These are phyloP conservation scores for Vireo griseus DNA, from an alignment of 2,797 vertebrate genomes.

Conservation along the genomic window DNA sequence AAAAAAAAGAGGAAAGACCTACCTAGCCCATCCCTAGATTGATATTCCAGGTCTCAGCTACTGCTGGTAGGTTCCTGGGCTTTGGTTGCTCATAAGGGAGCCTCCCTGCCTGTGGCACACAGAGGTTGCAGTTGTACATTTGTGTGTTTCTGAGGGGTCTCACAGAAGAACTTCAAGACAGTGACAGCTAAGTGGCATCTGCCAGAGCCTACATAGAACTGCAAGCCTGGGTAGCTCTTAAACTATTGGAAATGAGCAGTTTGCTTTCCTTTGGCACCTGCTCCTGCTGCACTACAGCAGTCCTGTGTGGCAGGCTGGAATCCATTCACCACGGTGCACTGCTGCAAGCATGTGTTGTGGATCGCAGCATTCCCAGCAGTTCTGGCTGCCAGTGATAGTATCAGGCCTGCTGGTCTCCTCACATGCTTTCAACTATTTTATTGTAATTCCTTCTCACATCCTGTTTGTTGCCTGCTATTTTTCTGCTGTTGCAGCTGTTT, in stretches of 20 bases:
- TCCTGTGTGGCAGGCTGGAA: background rate
- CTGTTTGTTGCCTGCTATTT: background rate
- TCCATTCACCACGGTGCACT: background rate
- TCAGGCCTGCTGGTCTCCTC: background rate
- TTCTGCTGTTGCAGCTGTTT: constrained; percentile 1
- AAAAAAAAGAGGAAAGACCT: background rate
- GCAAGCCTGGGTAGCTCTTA: background rate
- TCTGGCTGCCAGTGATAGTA: background rate
- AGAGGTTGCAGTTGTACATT: background rate
- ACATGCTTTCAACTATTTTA: background rate
- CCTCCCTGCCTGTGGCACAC: background rate
- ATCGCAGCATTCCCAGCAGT: background rate
- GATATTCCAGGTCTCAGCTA: background rate
- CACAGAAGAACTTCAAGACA: background rate
- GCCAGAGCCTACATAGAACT: background rate
- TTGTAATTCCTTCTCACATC: background rate
- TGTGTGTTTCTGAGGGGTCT: background rate
- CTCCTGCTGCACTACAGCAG: background rate
- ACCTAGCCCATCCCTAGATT: background rate
- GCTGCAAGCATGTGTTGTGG: background rate
- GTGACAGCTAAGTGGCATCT: background rate
- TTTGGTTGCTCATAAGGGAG: background rate
- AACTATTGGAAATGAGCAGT: background rate
- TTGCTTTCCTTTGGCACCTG: background rate
- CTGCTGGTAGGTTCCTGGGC: background rate